A percentile compares a stretch with the other conserved stretches of the same genome.
These are phyloP conservation scores for Crypturellus tataupa DNA, from an alignment of 2,797 vertebrate genomes.

Conservation along the genomic window DNA sequence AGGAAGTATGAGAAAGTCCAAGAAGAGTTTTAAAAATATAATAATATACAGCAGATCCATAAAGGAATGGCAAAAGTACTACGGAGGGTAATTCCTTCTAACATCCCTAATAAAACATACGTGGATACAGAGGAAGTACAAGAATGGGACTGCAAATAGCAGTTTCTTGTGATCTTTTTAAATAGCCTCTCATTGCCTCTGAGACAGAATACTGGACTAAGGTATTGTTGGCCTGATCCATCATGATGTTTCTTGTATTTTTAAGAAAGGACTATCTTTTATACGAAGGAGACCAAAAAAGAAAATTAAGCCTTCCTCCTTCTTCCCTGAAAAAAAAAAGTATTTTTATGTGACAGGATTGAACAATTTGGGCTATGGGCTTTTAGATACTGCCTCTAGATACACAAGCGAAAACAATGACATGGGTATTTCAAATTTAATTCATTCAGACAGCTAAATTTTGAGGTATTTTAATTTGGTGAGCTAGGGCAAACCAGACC, in stretches of 20 bases:
- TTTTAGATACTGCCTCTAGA: not conserved
- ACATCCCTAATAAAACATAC: not conserved
- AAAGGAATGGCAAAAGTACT: not conserved
- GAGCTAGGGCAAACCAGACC: not conserved
- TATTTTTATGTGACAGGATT: not conserved
- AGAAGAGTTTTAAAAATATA: not conserved
- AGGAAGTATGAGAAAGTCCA: not conserved
- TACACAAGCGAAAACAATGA: not conserved
- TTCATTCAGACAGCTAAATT: constrained; percentile 1
- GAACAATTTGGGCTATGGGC: not conserved
- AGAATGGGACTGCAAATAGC: not conserved
- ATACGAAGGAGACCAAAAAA: not conserved
- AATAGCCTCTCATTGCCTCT: not conserved
- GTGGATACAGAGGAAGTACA: not conserved
- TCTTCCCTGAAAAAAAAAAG: not conserved
- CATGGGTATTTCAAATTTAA: not conserved
- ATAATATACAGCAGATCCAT: not conserved
- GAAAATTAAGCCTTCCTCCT: not conserved
- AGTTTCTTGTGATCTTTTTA: not conserved
- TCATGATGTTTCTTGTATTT: not conserved
- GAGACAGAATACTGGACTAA: not conserved
- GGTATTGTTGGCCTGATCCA: not conserved
- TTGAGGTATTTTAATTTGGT: constrained; percentile 10
- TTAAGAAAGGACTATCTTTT: not conserved
- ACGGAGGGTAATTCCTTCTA: not conserved